phyloP scores from a whole-genome alignment of 2,888 invertebrate genomes.

The Microctonus brassicae region DNA sequence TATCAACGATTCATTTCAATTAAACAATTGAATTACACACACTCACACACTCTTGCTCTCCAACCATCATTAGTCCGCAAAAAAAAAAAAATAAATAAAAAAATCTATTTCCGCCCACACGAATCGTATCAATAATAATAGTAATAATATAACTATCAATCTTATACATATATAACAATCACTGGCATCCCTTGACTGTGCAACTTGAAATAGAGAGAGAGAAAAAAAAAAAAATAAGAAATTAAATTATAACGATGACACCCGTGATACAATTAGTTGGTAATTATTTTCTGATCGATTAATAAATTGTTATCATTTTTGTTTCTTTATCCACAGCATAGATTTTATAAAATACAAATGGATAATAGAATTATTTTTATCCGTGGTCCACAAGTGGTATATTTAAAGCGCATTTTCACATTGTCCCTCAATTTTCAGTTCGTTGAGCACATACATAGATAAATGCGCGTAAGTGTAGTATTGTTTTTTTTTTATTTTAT shows the following conservation, averaged over 20 bases:
- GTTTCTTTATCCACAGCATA: conserved; percentile 20
- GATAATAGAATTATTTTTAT: conserved; percentile 3
- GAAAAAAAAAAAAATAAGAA: conserved; percentile 51
- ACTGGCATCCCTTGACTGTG: conserved; percentile 55
- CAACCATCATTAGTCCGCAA: neutral
- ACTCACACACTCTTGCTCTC: neutral
- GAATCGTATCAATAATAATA: conserved; percentile 44
- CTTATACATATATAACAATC: conserved; percentile 54
- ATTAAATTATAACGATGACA: conserved; percentile 46
- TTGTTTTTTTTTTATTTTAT: conserved; percentile 33
- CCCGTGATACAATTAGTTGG: conserved; percentile 29
- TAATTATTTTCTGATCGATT: conserved; percentile 36
- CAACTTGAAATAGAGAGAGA: conserved; percentile 49
- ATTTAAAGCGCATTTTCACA: conserved; percentile 5
- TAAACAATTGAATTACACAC: conserved; percentile 12
- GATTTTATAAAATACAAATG: neutral
- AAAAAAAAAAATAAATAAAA: too few relatives aligned
- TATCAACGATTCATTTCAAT: conserved; percentile 22
- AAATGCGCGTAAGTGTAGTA: conserved; percentile 42
- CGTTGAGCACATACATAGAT: conserved; percentile 42
- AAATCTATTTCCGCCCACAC: neutral
- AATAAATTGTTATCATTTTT: conserved; percentile 48
- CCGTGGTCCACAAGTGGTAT: conserved; percentile 13
- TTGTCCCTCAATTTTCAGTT: conserved; percentile 40
- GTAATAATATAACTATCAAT: conserved; percentile 54